phyloP scores from a whole-genome alignment of 2,888 invertebrate genomes.

The Patella ulyssiponensis region DNA sequence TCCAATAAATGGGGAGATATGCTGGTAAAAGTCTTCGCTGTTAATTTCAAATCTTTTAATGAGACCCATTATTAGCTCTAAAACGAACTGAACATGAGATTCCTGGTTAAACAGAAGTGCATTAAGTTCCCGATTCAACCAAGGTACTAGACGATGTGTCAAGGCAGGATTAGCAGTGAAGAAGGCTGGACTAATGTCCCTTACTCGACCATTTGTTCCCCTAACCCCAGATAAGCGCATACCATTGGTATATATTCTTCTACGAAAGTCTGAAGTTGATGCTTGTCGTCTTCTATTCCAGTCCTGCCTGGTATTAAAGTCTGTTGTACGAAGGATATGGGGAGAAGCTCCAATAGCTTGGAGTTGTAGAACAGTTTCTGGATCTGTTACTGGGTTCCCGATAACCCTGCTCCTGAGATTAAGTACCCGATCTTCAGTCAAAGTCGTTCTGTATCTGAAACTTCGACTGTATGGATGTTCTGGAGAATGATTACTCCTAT shows the following conservation, averaged over 20 bases:
- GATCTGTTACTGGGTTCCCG: conserved; percentile 17
- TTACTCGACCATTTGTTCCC: conserved; percentile 38
- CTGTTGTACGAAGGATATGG: conserved; percentile 22
- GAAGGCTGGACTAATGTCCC: conserved; percentile 66
- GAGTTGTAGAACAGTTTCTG: not conserved
- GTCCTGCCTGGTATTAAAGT: conserved; percentile 33
- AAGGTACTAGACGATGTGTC: conserved; percentile 86
- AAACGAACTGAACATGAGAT: conserved; percentile 75
- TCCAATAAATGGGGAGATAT: conserved; percentile 81
- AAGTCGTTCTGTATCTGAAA: conserved; percentile 70
- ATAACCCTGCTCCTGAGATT: conserved; percentile 28
- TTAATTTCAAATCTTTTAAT: conserved; percentile 73
- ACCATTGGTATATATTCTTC: conserved; percentile 83
- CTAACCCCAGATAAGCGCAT: conserved; percentile 82
- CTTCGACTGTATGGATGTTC: conserved; percentile 49
- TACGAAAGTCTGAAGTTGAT: conserved; percentile 73
- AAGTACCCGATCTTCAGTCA: conserved; percentile 60
- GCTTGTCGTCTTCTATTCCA: conserved; percentile 34
- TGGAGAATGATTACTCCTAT: conserved; percentile 22
- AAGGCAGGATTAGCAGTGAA: conserved; percentile 80
- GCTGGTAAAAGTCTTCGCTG: conserved; percentile 79
- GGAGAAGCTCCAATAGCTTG: conserved; percentile 37
- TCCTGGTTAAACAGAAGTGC: conserved; percentile 77
- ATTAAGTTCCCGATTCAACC: conserved; percentile 89
- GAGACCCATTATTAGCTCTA: conserved; percentile 80